Evolutionary conservation across 2,797 vertebrate genomes (phyloP).

Genomic region (Lycodopsis pacificus): DNA sequence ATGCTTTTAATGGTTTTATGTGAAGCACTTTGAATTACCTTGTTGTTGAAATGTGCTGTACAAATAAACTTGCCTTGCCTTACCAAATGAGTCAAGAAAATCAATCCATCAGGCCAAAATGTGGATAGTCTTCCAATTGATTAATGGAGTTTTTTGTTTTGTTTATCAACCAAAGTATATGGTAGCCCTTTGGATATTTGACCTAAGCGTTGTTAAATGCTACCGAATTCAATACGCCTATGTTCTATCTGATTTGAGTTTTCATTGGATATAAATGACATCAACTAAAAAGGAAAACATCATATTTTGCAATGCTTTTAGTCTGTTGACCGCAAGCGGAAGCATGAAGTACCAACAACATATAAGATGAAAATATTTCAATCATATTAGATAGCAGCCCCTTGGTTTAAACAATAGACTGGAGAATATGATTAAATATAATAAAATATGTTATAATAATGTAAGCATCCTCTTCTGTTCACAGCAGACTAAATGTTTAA

Average conservation of each 20-base stretch:
- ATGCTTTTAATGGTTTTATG: too few relatives aligned
- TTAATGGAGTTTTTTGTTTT: not conserved
- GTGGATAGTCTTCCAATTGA: not conserved
- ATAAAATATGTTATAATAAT: constrained; percentile 24
- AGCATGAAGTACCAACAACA: not conserved
- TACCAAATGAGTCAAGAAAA: not conserved
- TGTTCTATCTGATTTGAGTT: not conserved
- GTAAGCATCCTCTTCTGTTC: constrained; percentile 17
- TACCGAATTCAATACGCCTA: not conserved
- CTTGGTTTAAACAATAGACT: constrained; percentile 2
- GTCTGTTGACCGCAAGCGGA: not conserved
- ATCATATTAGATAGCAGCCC: not conserved
- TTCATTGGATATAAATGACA: not conserved
- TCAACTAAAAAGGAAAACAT: not conserved
- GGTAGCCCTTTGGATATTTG: not conserved
- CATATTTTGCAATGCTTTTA: not conserved
- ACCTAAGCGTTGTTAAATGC: not conserved
- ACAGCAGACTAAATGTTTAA: not conserved
- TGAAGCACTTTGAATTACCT: too few relatives aligned
- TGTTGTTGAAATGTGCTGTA: too few relatives aligned
- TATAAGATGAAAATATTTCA: not conserved
- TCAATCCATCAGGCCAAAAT: not conserved
- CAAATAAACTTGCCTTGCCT: too few relatives aligned
- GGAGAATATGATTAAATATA: constrained; percentile 10
- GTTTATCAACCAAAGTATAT: not conserved